Evolutionary conservation across 2,113 vertebrate genomes (phyloP).

Genomic region (Odocoileus virginianus): DNA sequence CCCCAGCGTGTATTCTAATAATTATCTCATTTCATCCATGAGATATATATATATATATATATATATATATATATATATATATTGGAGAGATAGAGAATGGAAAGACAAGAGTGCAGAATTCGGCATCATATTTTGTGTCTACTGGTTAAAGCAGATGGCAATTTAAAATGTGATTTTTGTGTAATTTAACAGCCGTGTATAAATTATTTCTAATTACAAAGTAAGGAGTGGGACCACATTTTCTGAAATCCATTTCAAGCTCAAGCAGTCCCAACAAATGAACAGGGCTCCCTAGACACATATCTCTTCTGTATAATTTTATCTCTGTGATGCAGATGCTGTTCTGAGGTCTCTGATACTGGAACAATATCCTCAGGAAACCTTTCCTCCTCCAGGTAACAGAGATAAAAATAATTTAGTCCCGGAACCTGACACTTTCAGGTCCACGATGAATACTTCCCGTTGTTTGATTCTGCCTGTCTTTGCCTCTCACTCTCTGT

Average conservation of each 20-base stretch:
- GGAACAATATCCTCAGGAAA: neutral
- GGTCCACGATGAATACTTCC: neutral
- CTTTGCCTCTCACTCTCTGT: neutral
- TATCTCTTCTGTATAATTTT: conserved; percentile 48
- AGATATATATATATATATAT: neutral
- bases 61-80: neutral
- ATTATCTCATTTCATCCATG: conserved; percentile 43
- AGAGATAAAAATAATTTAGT: neutral
- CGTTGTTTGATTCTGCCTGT: neutral
- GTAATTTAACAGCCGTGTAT: conserved; percentile 40
- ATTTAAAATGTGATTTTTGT: conserved; percentile 42
- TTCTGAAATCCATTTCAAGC: conserved; percentile 55
- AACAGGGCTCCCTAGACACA: conserved; percentile 31
- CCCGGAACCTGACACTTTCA: neutral
- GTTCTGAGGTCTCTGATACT: neutral
- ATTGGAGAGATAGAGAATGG: neutral
- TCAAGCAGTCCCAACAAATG: neutral
- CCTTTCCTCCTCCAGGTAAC: neutral
- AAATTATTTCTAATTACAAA: conserved; percentile 65
- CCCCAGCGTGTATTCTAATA: conserved; percentile 32
- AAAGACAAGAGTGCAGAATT: neutral
- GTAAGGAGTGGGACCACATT: neutral
- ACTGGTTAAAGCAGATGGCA: neutral
- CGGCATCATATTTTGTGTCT: conserved; percentile 38
- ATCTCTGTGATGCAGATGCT: conserved; percentile 51